Evolutionary conservation across 1,140 invertebrate species (phyloP), one percentile per base, ranked within the genome.

Genomic region (Paramacrobiotus metropolitanus): DNA sequence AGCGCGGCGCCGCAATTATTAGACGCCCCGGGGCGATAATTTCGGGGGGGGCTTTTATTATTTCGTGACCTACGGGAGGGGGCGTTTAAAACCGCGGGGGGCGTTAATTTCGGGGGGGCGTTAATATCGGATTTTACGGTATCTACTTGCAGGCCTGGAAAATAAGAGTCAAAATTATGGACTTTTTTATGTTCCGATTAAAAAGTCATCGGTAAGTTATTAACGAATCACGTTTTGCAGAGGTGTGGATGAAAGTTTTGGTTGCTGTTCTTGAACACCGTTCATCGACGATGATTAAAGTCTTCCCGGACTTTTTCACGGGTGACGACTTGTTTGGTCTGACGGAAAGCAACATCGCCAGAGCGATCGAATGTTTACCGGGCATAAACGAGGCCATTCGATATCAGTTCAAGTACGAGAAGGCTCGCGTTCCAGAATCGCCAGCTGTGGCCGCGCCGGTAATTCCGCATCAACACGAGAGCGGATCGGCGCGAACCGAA

Each of bases 271-370:
- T 85, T 3, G 79, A 81, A 60, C 71, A 92, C 62, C 76, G 92
- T 24, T 61, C 65, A 29, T 80, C 80, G 18, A 80, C 83, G 55
- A 62, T 44, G 64, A 79, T 98, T 4, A 86, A 92, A 69, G 77
- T 98, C 24, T 98, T 96, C 74, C 86, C 90, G 0, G 82, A 85
- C 67, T 94, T 86, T 69, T 82, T 95, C 18, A 85, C 82, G 24
- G 94, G 93, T 24, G 93, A 98, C 73, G 89, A 95, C 76, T 75
- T 99, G 1, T 98, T 96, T 74, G 95, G 95, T 0, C 76, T 99
- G 2, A 91, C 85, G 0, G 94, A 99, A 72, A 89, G 90, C 0
- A 83, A 89, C 24, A 85, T 99, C 59, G 83, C 94, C 1, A 78
- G 91, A 29, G 87, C 97, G 1, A 70, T 79, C 29, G 79, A 81